Conservation (phyloP, 1,140 invertebrate genomes). For the Gonioctena quinquepunctata region DNA sequence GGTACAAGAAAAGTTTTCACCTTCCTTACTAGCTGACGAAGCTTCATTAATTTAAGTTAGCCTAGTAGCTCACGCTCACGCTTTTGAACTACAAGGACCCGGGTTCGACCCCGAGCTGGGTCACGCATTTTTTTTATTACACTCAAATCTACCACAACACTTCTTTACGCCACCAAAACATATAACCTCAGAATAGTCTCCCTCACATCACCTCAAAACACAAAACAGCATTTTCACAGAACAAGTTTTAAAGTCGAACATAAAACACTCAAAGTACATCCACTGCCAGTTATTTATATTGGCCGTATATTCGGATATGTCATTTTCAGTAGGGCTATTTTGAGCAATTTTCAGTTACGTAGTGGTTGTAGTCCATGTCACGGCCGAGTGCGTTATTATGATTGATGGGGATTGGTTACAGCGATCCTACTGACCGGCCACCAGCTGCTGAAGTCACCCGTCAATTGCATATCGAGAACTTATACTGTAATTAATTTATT, state of each 20-base stretch:
- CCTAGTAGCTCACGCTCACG: too few relatives aligned
- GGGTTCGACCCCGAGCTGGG: too few relatives aligned
- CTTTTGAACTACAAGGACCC: too few relatives aligned
- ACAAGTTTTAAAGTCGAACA: neutral
- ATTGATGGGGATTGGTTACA: neutral
- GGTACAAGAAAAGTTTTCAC: too few relatives aligned
- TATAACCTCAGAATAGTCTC: too few relatives aligned
- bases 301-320: neutral
- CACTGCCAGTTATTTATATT: neutral
- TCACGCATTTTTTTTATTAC: too few relatives aligned
- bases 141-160: too few relatives aligned
- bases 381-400: neutral
- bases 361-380: neutral
- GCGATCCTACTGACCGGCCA: neutral
- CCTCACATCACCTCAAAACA: too few relatives aligned
- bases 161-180: too few relatives aligned
- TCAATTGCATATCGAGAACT: neutral
- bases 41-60: too few relatives aligned
- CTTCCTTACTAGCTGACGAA: too few relatives aligned
- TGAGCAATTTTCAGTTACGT: neutral
- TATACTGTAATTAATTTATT: neutral
- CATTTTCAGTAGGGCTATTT: neutral
- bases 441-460: neutral
- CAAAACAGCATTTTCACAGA: too few relatives aligned
- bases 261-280: neutral